These are phyloP conservation scores for Miltochrista miniata DNA, from an alignment of 2,888 invertebrate genomes.

Conservation along the genomic window DNA sequence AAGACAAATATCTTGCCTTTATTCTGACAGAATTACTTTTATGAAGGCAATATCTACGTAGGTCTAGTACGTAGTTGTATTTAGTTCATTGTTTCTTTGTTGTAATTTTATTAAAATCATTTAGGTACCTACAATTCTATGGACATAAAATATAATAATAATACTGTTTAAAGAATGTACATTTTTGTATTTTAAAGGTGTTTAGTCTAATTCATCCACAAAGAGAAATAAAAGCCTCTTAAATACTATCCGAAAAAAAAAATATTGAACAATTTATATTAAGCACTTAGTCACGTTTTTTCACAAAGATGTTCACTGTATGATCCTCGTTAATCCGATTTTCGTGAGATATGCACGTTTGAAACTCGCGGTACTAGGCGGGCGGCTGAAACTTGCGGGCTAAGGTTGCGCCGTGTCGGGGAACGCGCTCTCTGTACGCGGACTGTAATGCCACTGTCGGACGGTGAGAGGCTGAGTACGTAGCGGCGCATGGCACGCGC, in stretches of 20 bases:
- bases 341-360: slow-evolving; percentile 33
- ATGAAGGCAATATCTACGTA: no score
- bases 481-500: slow-evolving; percentile 37
- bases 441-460: slow-evolving; percentile 64
- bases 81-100: no score
- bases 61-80: no score
- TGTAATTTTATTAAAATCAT: no score
- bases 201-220: neutral
- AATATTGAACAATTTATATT: no score
- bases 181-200: no score
- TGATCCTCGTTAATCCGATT: slow-evolving; percentile 44
- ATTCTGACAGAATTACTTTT: no score
- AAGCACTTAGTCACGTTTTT: slow-evolving; percentile 7
- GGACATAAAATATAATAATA: no score
- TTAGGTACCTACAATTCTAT: no score
- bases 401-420: slow-evolving; percentile 32
- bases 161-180: no score
- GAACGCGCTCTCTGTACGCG: slow-evolving; percentile 65
- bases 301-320: slow-evolving; percentile 41
- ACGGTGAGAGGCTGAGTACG: slow-evolving; percentile 38
- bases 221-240: neutral
- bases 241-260: no score
- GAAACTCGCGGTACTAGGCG: slow-evolving; percentile 42
- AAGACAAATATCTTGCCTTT: slow-evolving; percentile 17
- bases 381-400: slow-evolving; percentile 43